Base-by-base conservation (phyloP, 2,113 vertebrate genomes). In the Camelus bactrianus region DNA sequence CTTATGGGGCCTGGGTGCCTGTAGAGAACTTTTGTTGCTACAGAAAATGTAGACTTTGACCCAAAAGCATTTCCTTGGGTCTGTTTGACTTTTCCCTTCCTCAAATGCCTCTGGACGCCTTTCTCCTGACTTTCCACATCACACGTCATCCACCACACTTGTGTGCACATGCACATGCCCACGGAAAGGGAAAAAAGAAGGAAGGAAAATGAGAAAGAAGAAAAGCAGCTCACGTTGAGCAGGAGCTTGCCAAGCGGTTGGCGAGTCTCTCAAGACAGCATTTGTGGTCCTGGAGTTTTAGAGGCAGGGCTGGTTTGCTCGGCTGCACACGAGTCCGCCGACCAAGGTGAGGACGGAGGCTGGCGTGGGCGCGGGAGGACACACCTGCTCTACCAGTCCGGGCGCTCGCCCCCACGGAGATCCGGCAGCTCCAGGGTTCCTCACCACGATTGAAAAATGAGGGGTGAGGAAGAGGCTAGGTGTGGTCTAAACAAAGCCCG, bases 121-220 rank as follows among this genome's bases (percentile, higher is more conserved):
- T 64, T 42, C 32, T 32, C 22, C 38, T 11, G 17, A 16, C 32
- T 73, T 92, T 77, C n/a, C 10, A 67, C 7, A 17, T 8, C 20
- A 19, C 1, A 2, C 13, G 12, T 32, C 48, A 13, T 89, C 26
- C 30, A 6, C 46, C n/a, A 10, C 10, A 14, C 15, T 22, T 1
- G 2, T 3, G 22, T 6, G 24, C 30, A 1, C 0, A 0, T 4
- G 2, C 6, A 2, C 4, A 9, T 3, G 14, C 2, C n/a, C 24
- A 38, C n/a, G 65, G 11, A 0, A 13, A 10, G 5, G 14, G 17
- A 16, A 7, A 17, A 54, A 26, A 35, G 32, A 42, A 42, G 38
- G 38, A 42, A 42, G 38, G 38, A 19, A 20, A 9, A 9, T 0
- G 70, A 38, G 11, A 16, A 7, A 19, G 58, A 8, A 14, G n/a